A percentile compares a stretch with the other conserved stretches of the same genome.
phyloP scores from a whole-genome alignment of 2,113 vertebrate genomes.

The Spheniscus mendiculus region DNA sequence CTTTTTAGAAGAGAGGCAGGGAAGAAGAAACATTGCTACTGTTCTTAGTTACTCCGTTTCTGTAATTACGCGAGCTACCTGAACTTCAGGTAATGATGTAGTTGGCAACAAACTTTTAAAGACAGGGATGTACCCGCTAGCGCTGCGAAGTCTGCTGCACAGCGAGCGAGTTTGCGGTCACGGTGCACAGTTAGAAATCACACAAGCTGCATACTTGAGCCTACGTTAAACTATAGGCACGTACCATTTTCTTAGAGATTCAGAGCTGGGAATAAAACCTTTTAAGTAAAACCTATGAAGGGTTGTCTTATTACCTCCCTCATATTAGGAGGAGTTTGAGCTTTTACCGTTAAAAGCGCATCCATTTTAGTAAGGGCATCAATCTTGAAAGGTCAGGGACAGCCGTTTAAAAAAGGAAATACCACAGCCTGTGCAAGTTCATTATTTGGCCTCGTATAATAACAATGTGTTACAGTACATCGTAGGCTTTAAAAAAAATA shows the following conservation, averaged over 20 bases:
- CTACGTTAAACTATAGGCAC: rapidly evolving
- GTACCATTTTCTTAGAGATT: neutral
- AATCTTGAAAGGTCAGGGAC: neutral
- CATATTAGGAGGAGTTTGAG: neutral
- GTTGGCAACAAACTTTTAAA: neutral
- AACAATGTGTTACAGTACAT: neutral
- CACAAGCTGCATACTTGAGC: neutral
- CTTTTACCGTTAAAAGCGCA: neutral
- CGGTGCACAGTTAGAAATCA: rapidly evolving
- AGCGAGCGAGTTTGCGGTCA: rapidly evolving
- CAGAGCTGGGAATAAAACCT: neutral
- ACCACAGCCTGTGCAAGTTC: neutral
- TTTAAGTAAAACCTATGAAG: neutral
- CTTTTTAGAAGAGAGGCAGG: neutral
- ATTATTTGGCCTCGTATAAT: rapidly evolving
- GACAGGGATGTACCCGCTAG: neutral
- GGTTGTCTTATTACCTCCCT: neutral
- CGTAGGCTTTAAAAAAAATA: neutral
- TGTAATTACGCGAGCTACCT: rapidly evolving
- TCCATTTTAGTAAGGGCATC: neutral
- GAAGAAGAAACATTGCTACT: neutral
- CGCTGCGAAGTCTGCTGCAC: neutral
- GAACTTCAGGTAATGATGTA: neutral
- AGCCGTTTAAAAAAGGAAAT: rapidly evolving
- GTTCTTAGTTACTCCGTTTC: neutral